Percentiles rank a stretch among this genome's conserved stretches.
These are phyloP conservation scores for Hemicentrotus pulcherrimus DNA, from an alignment of 35 echinoderm and acorn worm genomes.

Conservation along the genomic window DNA sequence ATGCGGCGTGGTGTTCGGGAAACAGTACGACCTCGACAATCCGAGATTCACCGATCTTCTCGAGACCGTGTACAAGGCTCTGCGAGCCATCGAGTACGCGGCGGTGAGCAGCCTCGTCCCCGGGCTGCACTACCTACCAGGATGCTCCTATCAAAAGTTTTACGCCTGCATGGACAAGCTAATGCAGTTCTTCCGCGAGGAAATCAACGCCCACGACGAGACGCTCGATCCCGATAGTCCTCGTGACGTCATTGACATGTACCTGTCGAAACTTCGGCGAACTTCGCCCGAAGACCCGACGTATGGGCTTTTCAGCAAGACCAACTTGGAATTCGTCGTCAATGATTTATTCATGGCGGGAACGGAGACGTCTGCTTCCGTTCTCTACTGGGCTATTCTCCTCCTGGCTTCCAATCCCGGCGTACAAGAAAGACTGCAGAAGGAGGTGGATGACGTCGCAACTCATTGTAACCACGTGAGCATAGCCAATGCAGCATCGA, in stretches of 20 bases:
- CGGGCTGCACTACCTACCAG: constrained; percentile 20
- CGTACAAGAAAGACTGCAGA: constrained; percentile 56
- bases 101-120: constrained; percentile 44
- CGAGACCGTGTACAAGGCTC: not conserved
- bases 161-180: constrained; percentile 36
- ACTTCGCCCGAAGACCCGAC: not conserved
- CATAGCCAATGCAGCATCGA: not conserved
- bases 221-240: not conserved
- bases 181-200: constrained; percentile 24
- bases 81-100: constrained; percentile 36
- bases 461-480: not conserved
- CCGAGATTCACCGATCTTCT: not conserved
- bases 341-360: constrained; percentile 71
- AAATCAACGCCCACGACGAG: constrained; percentile 44
- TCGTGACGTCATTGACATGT: constrained; percentile 56
- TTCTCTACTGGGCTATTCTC: constrained; percentile 54
- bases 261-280: constrained; percentile 19
- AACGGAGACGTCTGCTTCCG: constrained; percentile 47
- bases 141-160: constrained; percentile 32
- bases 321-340: constrained; percentile 35
- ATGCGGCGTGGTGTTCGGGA: constrained; percentile 15
- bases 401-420: constrained; percentile 41
- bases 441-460: constrained; percentile 58
- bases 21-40: constrained; percentile 13
- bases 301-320: constrained; percentile 30